These are phyloP conservation scores for Oscheius myriophilus DNA, from an alignment of 2,888 invertebrate species.

Conservation along the genomic window DNA sequence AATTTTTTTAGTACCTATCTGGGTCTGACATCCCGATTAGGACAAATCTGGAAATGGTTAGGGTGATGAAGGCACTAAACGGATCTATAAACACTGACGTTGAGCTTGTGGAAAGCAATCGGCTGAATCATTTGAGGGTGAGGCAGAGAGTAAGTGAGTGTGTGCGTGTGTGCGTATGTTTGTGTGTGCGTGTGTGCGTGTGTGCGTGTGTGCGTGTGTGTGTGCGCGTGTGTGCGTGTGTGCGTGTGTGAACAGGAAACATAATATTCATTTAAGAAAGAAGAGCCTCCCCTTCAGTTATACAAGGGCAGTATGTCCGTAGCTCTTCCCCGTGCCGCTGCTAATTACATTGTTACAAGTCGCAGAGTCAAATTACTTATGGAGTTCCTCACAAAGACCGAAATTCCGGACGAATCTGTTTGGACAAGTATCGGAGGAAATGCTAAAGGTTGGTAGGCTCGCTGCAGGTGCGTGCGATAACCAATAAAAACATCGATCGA, in stretches of 20 bases:
- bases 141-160: too few species aligned
- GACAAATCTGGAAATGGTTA: conserved; percentile 53
- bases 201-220: too few species aligned
- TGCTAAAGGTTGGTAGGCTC: conserved; percentile 29
- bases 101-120: conserved; percentile 39
- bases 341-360: conserved; percentile 40
- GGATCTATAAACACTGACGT: conserved; percentile 53
- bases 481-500: too few species aligned
- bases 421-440: conserved; percentile 53
- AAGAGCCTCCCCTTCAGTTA: conserved; percentile 47
- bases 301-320: conserved; percentile 57
- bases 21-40: conserved; percentile 51
- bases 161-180: too few species aligned
- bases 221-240: too few species aligned
- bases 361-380: conserved; percentile 36
- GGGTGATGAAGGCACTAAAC: conserved; percentile 50
- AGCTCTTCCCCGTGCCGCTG: conserved; percentile 43
- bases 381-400: conserved; percentile 41
- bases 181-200: too few species aligned
- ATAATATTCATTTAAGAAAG: conserved; percentile 30
- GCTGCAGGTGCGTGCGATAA: too few species aligned
- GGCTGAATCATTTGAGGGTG: conserved; percentile 49
- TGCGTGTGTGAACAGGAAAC: too few species aligned
- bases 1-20: conserved; percentile 42
- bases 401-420: conserved; percentile 57